Conservation (phyloP, 1,140 invertebrate species). For the Chrysoperla carnea region DNA sequence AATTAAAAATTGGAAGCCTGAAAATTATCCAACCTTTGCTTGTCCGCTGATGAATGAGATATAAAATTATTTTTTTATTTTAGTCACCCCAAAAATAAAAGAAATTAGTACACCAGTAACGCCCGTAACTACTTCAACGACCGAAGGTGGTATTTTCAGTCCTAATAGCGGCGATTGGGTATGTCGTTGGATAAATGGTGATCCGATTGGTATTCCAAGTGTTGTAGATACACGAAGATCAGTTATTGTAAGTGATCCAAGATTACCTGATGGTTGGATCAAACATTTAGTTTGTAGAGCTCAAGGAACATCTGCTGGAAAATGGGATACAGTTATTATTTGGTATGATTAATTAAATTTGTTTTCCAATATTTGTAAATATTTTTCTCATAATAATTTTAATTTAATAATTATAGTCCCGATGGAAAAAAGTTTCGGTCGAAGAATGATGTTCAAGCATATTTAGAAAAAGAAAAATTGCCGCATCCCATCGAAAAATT, state of each 20-base stretch:
- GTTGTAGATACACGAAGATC: conserved; percentile 31
- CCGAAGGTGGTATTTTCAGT: conserved; percentile 6
- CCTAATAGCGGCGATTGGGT: conserved; percentile 29
- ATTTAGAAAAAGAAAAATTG: conserved; percentile 28
- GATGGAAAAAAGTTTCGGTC: conserved; percentile 38
- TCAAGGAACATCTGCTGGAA: conserved; percentile 46
- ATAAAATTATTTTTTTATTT: not conserved
- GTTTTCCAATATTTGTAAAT: not conserved
- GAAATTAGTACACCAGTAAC: conserved; percentile 9
- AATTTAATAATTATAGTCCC: conserved; percentile 25
- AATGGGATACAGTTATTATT: conserved; percentile 63
- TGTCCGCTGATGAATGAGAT: too few species aligned
- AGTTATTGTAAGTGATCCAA: conserved; percentile 48
- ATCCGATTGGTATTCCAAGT: conserved; percentile 34
- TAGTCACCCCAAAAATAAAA: conserved; percentile 5
- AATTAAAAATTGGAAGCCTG: too few species aligned
- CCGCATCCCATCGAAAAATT: conserved; percentile 32
- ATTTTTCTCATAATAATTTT: conserved; percentile 2
- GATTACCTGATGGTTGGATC: conserved; percentile 51
- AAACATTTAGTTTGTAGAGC: conserved; percentile 55
- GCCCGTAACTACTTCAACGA: conserved; percentile 3
- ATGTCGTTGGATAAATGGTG: conserved; percentile 40
- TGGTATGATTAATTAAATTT: conserved; percentile 28
- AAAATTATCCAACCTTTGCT: too few species aligned
- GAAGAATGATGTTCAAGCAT: conserved; percentile 35